These are phyloP conservation scores for Nilaparvata lugens DNA, from an alignment of 1,140 invertebrate genomes.

Conservation along the genomic window DNA sequence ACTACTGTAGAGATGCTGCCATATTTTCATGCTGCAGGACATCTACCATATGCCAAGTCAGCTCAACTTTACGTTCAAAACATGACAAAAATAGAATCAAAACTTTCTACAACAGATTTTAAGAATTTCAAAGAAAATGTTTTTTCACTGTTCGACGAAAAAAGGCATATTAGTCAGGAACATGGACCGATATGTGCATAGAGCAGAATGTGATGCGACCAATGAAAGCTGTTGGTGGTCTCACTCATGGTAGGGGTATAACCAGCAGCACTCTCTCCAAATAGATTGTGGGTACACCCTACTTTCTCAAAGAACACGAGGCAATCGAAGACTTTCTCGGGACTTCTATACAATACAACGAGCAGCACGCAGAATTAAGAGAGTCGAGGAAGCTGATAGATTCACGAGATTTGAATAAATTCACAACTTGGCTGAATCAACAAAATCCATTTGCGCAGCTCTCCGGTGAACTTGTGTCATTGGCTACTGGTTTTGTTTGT, in stretches of 20 bases:
- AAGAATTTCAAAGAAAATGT: no score
- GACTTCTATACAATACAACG: no score
- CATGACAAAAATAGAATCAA: constrained; percentile 27
- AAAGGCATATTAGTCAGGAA: constrained; percentile 30
- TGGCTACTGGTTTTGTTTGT: no score
- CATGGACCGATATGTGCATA: constrained; percentile 31
- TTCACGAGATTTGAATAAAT: no score
- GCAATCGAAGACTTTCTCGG: no score
- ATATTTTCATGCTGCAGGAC: constrained; percentile 31
- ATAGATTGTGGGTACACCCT: no score
- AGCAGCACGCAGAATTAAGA: no score
- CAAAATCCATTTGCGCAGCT: no score
- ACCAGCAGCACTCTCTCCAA: background rate
- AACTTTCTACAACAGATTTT: constrained; percentile 28
- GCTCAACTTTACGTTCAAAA: constrained; percentile 34
- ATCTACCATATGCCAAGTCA: constrained; percentile 33
- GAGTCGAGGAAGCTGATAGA: no score
- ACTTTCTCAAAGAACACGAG: no score
- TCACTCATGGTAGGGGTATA: constrained; percentile 28
- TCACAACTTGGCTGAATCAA: no score
- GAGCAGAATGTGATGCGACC: constrained; percentile 27
- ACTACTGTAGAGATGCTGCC: constrained; percentile 29
- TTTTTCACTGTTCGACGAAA: constrained; percentile 21
- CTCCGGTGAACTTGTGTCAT: no score
- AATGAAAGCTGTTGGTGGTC: constrained; percentile 27